Conservation (phyloP, 2,797 vertebrate species). For the Sebastes glaucus region DNA sequence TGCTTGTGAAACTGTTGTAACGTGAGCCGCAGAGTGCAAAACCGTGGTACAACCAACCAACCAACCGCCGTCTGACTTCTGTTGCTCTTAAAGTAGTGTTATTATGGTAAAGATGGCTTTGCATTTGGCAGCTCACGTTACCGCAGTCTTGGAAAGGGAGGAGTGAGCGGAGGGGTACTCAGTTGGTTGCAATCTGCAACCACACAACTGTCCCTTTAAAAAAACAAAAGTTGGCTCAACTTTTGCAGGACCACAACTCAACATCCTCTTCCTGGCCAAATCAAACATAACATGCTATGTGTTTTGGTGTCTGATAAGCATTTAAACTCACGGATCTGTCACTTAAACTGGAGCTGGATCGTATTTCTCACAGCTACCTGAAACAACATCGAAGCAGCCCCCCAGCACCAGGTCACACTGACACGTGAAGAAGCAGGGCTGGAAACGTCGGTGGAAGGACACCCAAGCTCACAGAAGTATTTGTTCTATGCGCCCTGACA, state of each 20-base stretch:
- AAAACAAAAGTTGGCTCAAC: not conserved
- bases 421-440: constrained; percentile 30
- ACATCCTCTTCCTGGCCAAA: not conserved
- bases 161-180: no score
- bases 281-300: not conserved
- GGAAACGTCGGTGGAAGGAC: not conserved
- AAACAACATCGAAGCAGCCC: not conserved
- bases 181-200: no score
- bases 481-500: not conserved
- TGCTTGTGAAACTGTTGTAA: no score
- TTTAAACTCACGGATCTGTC: not conserved
- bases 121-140: no score
- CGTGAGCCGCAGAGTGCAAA: no score
- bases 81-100: no score
- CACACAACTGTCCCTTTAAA: not conserved
- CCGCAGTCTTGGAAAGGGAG: no score
- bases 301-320: not conserved
- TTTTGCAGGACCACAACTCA: not conserved
- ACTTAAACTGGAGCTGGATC: not conserved
- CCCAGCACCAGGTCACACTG: not conserved
- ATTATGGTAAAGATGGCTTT: no score
- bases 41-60: no score
- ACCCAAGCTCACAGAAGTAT: constrained; percentile 8
- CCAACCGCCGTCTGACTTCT: no score
- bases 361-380: not conserved